Conservation (phyloP, 2,113 vertebrate species). For the Geococcyx californianus region DNA sequence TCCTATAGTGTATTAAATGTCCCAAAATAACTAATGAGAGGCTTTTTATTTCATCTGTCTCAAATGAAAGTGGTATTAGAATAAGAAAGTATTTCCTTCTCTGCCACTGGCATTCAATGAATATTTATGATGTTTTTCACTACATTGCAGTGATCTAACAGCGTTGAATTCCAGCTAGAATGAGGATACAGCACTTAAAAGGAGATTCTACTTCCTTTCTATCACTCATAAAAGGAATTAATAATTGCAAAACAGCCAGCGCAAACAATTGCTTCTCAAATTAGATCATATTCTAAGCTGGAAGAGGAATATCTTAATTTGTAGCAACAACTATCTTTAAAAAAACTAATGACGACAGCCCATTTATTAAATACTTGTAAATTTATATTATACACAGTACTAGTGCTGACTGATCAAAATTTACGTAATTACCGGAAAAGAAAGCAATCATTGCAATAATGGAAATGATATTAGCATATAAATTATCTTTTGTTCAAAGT, state of each 20-base stretch:
- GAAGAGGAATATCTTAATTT: constrained; percentile 50
- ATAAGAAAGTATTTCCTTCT: constrained; percentile 51
- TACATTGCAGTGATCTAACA: constrained; percentile 36
- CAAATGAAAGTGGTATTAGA: constrained; percentile 21
- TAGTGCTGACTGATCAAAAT: constrained; percentile 44
- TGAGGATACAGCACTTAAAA: constrained; percentile 31
- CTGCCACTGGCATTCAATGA: constrained; percentile 45
- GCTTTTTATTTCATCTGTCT: constrained; percentile 36
- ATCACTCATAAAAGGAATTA: constrained; percentile 50
- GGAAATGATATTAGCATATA: constrained; percentile 26
- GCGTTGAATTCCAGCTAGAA: constrained; percentile 35
- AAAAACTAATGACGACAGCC: background rate
- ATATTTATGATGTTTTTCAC: constrained; percentile 65
- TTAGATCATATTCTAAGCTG: constrained; percentile 55
- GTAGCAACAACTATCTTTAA: constrained; percentile 10
- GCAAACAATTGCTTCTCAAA: constrained; percentile 50
- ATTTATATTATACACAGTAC: constrained; percentile 3
- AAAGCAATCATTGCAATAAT: constrained; percentile 16
- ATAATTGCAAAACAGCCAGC: constrained; percentile 49
- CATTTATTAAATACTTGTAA: constrained; percentile 47
- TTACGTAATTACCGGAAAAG: constrained; percentile 34
- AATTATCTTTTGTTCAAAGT: constrained; percentile 20
- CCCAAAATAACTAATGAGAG: constrained; percentile 51
- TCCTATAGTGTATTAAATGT: background rate
- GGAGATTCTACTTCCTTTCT: constrained; percentile 15